Base-by-base conservation (phyloP, 2,888 invertebrate genomes). In the Chrysolina haemoptera region DNA sequence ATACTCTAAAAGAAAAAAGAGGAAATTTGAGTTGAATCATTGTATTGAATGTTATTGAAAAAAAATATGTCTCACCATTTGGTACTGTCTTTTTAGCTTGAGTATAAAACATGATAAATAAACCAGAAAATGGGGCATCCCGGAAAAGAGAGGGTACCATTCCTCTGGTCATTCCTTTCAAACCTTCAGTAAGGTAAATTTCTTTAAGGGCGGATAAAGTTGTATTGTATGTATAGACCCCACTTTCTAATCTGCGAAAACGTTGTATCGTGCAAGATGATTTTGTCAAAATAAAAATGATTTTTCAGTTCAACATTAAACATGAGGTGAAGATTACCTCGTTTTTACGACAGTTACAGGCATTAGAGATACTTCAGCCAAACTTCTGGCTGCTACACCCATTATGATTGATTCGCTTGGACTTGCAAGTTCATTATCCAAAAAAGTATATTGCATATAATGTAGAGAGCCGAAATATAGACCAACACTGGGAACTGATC, bases 281-380 rank as follows among this genome's bases (percentile, higher is more conserved):
- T 35, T 27, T 5, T 27, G 27, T 27, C 5, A 1, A 27, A 27
- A 27, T 27, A 27, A 27, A 27, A 27, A 27, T 35, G 8, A 35
- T 35, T 35, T 35, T 35, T 35, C 35, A 27, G 5, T 27, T 3
- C 5, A 27, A 27, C 27, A 27, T 8, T 35, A 6, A 6, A 3
- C 27, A 3, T 27, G 27, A 27, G 27, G 27, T 27, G 1, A 27
- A 43, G 20, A n/a, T n/a, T 69, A 70, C 73, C 73, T 73, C 18
- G 73, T 73, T 73, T 73, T 73, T 16, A 70, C 63, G 27, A 73
- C 73, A 10, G 73, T 70, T n/a, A 73, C 35, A 20, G 73, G 73
- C 69, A 73, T 73, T 27, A 73, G 48, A 66, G 66, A 27, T 22
- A 66, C 66, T 53, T 70, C 73, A 12, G 73, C 70, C 16, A 70